A percentile compares a stretch with the other conserved stretches of the same genome.
Conservation (phyloP, 2,113 vertebrate species). For the Nipponia nippon region DNA sequence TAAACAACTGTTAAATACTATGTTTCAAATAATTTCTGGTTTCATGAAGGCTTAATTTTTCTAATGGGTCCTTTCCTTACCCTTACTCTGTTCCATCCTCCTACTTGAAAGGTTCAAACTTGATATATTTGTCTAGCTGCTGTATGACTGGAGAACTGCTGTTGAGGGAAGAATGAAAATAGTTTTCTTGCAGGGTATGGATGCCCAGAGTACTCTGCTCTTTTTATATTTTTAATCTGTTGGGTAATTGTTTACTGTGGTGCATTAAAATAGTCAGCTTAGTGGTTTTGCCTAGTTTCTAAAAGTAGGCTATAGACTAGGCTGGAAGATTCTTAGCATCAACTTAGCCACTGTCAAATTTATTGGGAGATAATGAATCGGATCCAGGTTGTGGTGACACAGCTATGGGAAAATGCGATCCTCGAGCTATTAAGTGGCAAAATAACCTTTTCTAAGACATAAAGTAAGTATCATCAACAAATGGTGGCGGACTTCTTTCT, state of each 20-base stretch:
- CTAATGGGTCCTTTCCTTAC: background rate
- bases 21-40: conserved; percentile 24
- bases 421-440: background rate
- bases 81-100: background rate
- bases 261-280: background rate
- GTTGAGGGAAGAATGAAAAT: background rate
- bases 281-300: background rate
- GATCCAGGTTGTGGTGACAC: background rate
- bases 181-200: background rate
- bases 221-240: background rate
- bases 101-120: background rate
- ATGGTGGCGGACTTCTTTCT: background rate
- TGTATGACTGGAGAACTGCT: background rate
- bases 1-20: conserved; percentile 48
- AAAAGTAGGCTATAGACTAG: background rate
- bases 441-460: background rate
- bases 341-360: background rate
- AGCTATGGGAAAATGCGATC: background rate
- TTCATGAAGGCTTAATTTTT: conserved; percentile 33
- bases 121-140: background rate
- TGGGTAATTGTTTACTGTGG: background rate
- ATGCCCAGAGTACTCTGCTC: background rate
- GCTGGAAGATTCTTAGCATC: background rate
- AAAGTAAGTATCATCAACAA: background rate
- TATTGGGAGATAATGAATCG: background rate